Conservation (phyloP, 2,888 invertebrate species). For the Tanypteryx hageni region DNA sequence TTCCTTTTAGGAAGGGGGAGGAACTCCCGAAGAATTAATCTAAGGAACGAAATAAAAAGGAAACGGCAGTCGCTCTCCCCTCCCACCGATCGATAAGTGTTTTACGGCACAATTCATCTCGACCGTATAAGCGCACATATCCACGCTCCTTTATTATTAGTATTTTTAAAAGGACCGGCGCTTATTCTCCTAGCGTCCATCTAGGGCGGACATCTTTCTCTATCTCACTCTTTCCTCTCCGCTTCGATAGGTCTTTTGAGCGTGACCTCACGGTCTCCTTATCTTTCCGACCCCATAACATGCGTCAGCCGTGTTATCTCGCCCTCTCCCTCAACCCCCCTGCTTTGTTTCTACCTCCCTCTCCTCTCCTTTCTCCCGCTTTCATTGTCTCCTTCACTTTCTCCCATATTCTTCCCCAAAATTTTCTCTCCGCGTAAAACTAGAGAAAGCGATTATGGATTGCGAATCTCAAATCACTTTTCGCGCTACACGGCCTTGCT, state of each 20-base stretch:
- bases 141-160: not conserved
- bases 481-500: not conserved
- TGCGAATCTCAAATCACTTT: conserved; percentile 15
- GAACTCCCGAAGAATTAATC: conserved; percentile 53
- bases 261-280: not conserved
- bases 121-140: not conserved
- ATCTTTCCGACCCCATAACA: conserved; percentile 11
- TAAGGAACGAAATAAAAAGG: conserved; percentile 25
- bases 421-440: not conserved
- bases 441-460: conserved; percentile 30
- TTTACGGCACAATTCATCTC: not conserved
- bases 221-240: not conserved
- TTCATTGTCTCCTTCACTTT: not conserved
- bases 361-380: not conserved
- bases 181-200: too few species aligned
- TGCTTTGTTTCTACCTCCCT: not conserved
- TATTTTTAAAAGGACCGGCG: too few species aligned
- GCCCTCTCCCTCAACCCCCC: not conserved
- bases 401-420: not conserved
- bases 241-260: not conserved
- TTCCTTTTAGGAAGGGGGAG: conserved; percentile 8
- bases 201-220: not conserved
- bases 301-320: not conserved
- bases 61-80: not conserved
- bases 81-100: conserved; percentile 14